Conservation (phyloP, 2,113 vertebrate genomes). For the Coturnix japonica region DNA sequence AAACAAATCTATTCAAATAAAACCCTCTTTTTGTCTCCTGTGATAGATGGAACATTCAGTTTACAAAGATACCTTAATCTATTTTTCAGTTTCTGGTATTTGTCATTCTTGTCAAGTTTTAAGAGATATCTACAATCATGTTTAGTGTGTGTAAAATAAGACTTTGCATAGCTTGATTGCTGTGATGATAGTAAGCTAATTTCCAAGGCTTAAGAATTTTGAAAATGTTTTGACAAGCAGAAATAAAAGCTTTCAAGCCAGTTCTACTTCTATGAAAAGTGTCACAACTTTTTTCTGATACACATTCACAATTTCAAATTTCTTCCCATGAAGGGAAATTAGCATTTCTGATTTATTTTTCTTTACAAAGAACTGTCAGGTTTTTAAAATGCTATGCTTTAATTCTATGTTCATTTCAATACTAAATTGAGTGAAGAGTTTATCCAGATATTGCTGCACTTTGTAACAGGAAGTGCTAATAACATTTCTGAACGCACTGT, state of each 20-base stretch:
- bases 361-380: not conserved
- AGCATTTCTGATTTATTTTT: slow-evolving; percentile 65
- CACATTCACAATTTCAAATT: slow-evolving; percentile 45
- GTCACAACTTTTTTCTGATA: slow-evolving; percentile 26
- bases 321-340: slow-evolving; percentile 55
- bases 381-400: not conserved
- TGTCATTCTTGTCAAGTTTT: slow-evolving; percentile 16
- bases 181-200: slow-evolving; percentile 76
- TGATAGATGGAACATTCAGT: not conserved
- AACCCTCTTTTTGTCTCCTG: not conserved
- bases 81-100: slow-evolving; percentile 25
- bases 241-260: slow-evolving; percentile 73
- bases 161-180: slow-evolving; percentile 52
- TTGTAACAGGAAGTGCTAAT: not conserved
- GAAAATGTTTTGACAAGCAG: slow-evolving; percentile 79
- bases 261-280: slow-evolving; percentile 48
- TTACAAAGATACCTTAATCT: not conserved
- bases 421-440: not conserved
- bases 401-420: slow-evolving; percentile 20
- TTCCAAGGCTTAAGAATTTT: slow-evolving; percentile 67
- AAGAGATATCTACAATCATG: slow-evolving; percentile 35
- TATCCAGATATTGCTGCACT: not conserved
- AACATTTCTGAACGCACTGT: not conserved
- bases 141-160: slow-evolving; percentile 70
- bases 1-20: not conserved